phyloP scores from a whole-genome alignment of 1,140 invertebrate species.

The Brachionus paranguensis region DNA sequence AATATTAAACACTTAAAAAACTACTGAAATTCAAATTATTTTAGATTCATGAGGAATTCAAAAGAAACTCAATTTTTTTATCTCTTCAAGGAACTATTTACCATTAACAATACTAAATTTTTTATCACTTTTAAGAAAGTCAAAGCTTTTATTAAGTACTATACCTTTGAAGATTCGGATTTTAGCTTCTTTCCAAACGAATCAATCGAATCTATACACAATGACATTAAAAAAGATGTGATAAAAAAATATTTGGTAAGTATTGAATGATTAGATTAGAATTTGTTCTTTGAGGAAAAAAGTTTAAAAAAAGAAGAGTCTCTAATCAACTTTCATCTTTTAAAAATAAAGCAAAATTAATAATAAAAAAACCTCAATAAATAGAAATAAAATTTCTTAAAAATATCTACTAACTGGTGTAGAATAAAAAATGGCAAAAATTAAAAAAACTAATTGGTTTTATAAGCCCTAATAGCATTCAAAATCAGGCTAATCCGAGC shows the following conservation, averaged over 20 bases:
- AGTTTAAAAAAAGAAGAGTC: too few species aligned
- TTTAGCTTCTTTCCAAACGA: neutral
- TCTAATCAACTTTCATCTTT: neutral
- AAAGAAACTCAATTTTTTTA: neutral
- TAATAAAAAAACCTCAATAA: too few species aligned
- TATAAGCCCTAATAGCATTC: neutral
- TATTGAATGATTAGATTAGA: neutral
- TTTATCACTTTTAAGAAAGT: constrained; percentile 8
- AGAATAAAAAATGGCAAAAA: neutral
- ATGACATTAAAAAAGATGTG: neutral
- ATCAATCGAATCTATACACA: neutral
- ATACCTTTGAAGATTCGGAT: neutral
- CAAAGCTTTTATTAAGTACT: neutral
- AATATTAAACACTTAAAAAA: too few species aligned
- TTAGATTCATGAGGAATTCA: constrained; percentile 6
- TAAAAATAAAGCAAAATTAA: neutral
- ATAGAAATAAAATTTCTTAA: too few species aligned
- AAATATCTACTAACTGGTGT: too few species aligned
- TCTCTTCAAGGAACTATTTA: constrained; percentile 39
- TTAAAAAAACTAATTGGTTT: neutral
- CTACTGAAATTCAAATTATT: neutral
- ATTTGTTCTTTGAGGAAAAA: neutral
- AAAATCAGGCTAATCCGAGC: too few species aligned
- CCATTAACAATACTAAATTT: neutral
- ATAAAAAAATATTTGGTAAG: constrained; percentile 18